phyloP scores from a whole-genome alignment of 2,888 invertebrate genomes.

The Cetonia aurata region DNA sequence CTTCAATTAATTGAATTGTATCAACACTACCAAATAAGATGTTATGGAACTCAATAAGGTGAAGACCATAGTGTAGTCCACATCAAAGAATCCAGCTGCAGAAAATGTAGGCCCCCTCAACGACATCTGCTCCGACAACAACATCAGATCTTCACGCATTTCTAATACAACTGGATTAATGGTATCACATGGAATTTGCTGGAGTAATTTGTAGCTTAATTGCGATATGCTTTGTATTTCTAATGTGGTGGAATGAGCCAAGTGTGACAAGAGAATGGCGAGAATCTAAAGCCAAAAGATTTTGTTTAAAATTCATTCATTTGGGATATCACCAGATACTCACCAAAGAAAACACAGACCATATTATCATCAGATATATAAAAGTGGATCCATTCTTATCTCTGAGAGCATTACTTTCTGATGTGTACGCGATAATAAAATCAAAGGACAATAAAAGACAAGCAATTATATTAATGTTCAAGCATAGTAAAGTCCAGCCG shows the following conservation, averaged over 20 bases:
- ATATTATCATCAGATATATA: conserved; percentile 37
- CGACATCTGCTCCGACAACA: conserved; percentile 40
- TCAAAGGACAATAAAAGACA: conserved; percentile 36
- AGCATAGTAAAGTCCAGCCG: conserved; percentile 30
- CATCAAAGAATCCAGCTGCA: conserved; percentile 43
- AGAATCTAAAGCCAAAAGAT: conserved; percentile 1
- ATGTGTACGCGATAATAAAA: conserved; percentile 41
- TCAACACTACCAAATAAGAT: conserved; percentile 43
- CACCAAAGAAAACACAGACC: conserved; percentile 40
- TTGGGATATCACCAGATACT: neutral
- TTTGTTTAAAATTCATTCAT: neutral
- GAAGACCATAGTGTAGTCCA: conserved; percentile 46
- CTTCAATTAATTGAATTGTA: conserved; percentile 31
- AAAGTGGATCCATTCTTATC: conserved; percentile 24
- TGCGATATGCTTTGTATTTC: conserved; percentile 33
- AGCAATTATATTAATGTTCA: conserved; percentile 32
- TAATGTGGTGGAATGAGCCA: conserved; percentile 27
- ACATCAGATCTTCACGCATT: conserved; percentile 27
- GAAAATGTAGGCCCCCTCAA: conserved; percentile 39
- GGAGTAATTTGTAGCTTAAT: conserved; percentile 38
- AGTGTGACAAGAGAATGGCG: conserved; percentile 32
- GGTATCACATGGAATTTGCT: neutral
- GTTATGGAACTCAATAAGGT: conserved; percentile 44
- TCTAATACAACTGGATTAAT: conserved; percentile 5
- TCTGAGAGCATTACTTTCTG: conserved; percentile 28